Evolutionary conservation across 2,797 vertebrate genomes (phyloP), one percentile per base, ranked within the genome.

Genomic region (Siniperca scherzeri): DNA sequence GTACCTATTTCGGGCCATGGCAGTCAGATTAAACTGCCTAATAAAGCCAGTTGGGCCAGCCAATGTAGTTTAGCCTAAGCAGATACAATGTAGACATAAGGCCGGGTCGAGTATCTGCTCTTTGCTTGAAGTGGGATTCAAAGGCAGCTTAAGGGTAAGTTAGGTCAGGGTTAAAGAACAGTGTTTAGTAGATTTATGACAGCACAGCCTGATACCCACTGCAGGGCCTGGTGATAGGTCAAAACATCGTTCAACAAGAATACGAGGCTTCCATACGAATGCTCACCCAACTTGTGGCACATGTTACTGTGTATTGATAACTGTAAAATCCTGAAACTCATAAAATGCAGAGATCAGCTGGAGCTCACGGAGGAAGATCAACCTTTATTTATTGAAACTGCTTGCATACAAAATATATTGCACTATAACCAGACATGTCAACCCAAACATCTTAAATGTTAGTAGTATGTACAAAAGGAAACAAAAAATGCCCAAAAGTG

Each of bases 401-500:
- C 97, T 99, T 98, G 97, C 98, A 98, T 99, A 99, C 97, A 99
- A 99, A 99, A 99, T 99, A 98, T 98, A 98, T 98, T 98, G 97
- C 97, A 99, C 98, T 98, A 98, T 98, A 98, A 99, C 97, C 97
- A 98, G 97, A 99, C 97, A 97, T 97, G 97, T 98, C 96, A 97
- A 98, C 97, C 97, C 97, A 97, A 89, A 92, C 90, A 91, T 97
- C 96, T 97, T 97, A 97, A 97, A 97, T 94, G 96, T 96, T 97
- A 97, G 83, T 88, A 90, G 94, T 98, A 98, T 98, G 95, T 99
- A 99, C 97, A 98, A 96, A 99, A 97, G 79, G 78, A 91, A 91
- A 91, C 40, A 81, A 81, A 77, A 90, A 87, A 97, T 97, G 97
- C 96, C 91, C 96, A 95, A 91, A 97, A 97, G 97, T 97, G 97